These are phyloP conservation scores for Mamestra brassicae DNA, from an alignment of 2,888 invertebrate genomes.

Conservation along the genomic window DNA sequence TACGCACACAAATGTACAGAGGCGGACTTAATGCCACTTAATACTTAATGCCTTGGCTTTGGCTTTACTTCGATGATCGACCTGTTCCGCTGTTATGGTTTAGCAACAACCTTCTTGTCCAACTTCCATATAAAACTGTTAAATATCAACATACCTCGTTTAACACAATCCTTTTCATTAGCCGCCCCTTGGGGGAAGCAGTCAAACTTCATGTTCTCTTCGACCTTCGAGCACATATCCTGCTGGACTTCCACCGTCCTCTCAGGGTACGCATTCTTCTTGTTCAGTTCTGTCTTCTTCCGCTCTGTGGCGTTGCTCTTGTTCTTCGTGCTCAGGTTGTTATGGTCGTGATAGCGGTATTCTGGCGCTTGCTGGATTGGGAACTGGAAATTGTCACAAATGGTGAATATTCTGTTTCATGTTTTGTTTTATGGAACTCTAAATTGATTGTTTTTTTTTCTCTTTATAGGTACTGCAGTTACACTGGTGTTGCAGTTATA, in stretches of 20 bases:
- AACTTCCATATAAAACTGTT: no score
- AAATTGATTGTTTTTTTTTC: no score
- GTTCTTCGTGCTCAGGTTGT: slow-evolving; percentile 88
- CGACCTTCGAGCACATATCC: slow-evolving; percentile 85
- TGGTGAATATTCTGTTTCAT: not conserved
- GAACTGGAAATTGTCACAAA: slow-evolving; percentile 18
- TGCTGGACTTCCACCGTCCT: slow-evolving; percentile 75
- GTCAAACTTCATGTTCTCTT: slow-evolving; percentile 91
- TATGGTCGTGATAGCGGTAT: slow-evolving; percentile 88
- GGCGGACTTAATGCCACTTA: no score
- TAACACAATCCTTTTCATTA: slow-evolving; percentile 89
- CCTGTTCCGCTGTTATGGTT: no score
- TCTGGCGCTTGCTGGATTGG: slow-evolving; percentile 77
- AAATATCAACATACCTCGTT: slow-evolving; percentile 85
- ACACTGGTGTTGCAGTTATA: no score
- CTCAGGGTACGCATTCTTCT: slow-evolving; percentile 77
- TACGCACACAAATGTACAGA: no score
- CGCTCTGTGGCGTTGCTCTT: slow-evolving; percentile 79
- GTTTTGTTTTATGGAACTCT: not conserved
- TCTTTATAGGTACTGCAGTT: no score
- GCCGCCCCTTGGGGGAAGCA: slow-evolving; percentile 92
- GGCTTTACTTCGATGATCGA: no score
- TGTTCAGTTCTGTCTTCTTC: slow-evolving; percentile 75
- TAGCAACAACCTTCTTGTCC: no score
- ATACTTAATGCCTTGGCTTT: no score